phyloP scores from a whole-genome alignment of 2,113 vertebrate genomes.

The Rhodinocichla rosea region DNA sequence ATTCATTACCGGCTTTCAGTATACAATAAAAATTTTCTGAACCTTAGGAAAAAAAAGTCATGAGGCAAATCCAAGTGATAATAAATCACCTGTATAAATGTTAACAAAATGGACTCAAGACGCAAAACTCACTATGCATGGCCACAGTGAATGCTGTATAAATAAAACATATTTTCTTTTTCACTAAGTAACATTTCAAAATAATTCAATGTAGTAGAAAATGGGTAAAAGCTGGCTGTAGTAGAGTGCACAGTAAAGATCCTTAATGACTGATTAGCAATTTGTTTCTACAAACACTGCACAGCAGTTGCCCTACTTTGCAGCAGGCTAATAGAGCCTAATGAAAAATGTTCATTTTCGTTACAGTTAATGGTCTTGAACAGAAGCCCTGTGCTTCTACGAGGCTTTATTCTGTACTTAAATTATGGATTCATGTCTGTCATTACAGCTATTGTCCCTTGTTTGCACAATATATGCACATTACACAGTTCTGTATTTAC shows the following conservation, averaged over 20 bases:
- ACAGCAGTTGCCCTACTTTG: conserved; percentile 60
- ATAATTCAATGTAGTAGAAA: conserved; percentile 48
- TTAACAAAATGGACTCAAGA: background rate
- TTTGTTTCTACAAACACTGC: conserved; percentile 71
- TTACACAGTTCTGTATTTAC: background rate
- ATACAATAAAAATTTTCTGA: conserved; percentile 3
- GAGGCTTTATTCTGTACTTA: conserved; percentile 1
- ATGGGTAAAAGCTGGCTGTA: conserved; percentile 57
- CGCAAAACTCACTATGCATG: background rate
- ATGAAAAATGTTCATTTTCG: conserved; percentile 74
- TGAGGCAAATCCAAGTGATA: background rate
- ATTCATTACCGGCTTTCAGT: conserved; percentile 15
- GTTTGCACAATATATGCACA: background rate
- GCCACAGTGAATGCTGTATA: conserved; percentile 27
- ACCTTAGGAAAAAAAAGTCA: background rate
- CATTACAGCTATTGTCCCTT: background rate
- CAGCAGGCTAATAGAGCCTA: conserved; percentile 56
- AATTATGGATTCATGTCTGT: background rate
- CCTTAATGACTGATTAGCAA: conserved; percentile 70
- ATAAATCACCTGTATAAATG: conserved; percentile 21
- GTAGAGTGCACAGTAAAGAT: conserved; percentile 14
- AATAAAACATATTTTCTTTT: conserved; percentile 62
- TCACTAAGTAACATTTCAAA: conserved; percentile 44
- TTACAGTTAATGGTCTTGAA: conserved; percentile 70
- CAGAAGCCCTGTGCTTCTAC: background rate